Percentiles rank a stretch among this genome's conserved stretches.
phyloP scores from a whole-genome alignment of 1,140 invertebrate species.

The Apis florea region DNA sequence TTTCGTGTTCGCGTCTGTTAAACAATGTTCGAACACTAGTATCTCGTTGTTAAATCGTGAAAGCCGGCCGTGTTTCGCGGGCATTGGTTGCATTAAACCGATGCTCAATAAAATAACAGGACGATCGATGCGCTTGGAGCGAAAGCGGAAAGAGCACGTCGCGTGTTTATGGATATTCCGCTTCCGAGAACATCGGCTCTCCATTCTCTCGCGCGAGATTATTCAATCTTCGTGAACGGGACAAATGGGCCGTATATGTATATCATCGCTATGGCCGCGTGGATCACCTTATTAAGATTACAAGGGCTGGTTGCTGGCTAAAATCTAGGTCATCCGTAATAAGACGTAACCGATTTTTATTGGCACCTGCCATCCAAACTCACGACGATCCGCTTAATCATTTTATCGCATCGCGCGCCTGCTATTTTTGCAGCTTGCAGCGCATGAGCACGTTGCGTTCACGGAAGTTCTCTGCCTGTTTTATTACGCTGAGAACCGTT shows the following conservation, averaged over 20 bases:
- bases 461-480: conserved; percentile 5
- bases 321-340: conserved; percentile 54
- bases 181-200: conserved; percentile 18
- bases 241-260: conserved; percentile 10
- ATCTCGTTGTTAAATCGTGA: not conserved
- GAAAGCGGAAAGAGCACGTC: conserved; percentile 20
- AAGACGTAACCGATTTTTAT: conserved; percentile 58
- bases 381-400: conserved; percentile 37
- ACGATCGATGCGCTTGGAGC: not conserved
- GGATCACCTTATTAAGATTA: conserved; percentile 49
- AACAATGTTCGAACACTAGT: not conserved
- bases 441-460: conserved; percentile 13
- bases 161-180: conserved; percentile 14
- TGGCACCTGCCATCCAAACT: conserved; percentile 51
- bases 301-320: conserved; percentile 22
- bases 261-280: not conserved
- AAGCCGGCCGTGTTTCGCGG: conserved; percentile 3
- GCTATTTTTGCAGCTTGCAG: conserved; percentile 33
- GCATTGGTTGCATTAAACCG: not conserved
- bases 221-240: conserved; percentile 37
- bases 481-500: not conserved
- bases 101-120: conserved; percentile 5
- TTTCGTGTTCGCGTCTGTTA: not conserved
- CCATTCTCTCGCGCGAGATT: conserved; percentile 30
- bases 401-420: conserved; percentile 30